Evolutionary conservation across 1,140 invertebrate genomes (phyloP), one percentile per base, ranked within the genome.

Genomic region (Ridgeia piscesae): DNA sequence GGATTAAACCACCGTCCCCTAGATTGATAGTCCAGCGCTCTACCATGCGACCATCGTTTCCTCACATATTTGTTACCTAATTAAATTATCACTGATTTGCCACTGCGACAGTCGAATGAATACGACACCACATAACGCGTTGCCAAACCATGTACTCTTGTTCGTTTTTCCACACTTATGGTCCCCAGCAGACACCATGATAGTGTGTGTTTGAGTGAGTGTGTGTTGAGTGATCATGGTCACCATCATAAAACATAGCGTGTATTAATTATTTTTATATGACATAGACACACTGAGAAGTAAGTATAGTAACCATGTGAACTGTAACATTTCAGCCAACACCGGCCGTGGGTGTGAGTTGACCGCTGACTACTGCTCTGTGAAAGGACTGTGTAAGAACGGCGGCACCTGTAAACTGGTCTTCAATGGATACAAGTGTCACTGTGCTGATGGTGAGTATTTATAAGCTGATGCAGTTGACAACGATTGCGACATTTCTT

Each of bases 351-450:
- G 89, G 27, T 90, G 89, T 90, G 89, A 90, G 89, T 34, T 90
- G 89, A 42, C 89, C 14, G 89, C n/a, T 14, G 31, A 90, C 35
- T 90, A 90, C 89, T 90, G 89, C 89, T 6, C 34, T 90, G 89
- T 90, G 89, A n/a, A 90, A 42, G 89, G 89, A 34, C 89, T 35
- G 34, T 90, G 89, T 90, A 34, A 42, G 34, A 34, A 90, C 35
- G 89, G 89, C 31, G 89, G 89, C 89, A 90, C 34, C 27, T 90
- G 89, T 42, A 35, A 34, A 34, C 6, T 21, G 14, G 35, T 35
- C 34, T 42, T 90, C 34, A 42, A 90, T 90, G 89, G 89, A 34
- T 90, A 27, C 89, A 90, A 34, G 6, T 90, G 89, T 42, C 89
- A 90, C 34, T 90, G 89, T 90, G 34, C 35, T 14, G 2, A 34